Base-by-base conservation (phyloP, 1,140 invertebrate genomes). In the Cyrtorhinus lividipennis region DNA sequence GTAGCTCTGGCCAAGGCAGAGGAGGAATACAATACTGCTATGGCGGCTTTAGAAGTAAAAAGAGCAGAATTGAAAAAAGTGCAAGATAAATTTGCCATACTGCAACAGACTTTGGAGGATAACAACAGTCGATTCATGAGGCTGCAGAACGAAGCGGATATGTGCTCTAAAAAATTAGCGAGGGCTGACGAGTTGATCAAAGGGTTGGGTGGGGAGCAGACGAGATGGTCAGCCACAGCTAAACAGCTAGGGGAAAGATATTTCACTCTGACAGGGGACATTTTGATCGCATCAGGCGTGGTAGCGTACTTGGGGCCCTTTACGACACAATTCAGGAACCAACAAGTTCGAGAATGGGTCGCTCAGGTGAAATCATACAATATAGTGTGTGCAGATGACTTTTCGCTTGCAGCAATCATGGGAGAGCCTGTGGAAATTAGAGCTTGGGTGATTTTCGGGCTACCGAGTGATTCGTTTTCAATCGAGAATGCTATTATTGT, bases 401-500 rank as follows among this genome's bases (percentile, higher is more conserved):
- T 92, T 76, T 81, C 86, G 71, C 73, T 91, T 24, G 84, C 80
- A 30, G 80, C 82, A 15, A 80, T 86, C 22, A 75, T 96, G 0
- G 92, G 92, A 1, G 85, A 95, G 69, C 82, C 90, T 1, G 88
- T 96, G n/a, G 78, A 83, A 58, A 90, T 92, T 61, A 81, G 88
- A 70, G 82, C 87, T 53, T 96, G 93, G 93, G 94, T 91, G 68
- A 93, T 95, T 59, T 83, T 82, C 66, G 92, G 92, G 0, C 71
- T 97, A 46, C 92, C 93, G 0, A 84, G 81, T 22, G 93, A 96
- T 72, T 80, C 81, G 23, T 96, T 94, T 73, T 95, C 91, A 20
- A 79, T 93, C 59, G 92, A 96, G 67, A 96, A 95, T 72, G 92
- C 84, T 58, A 92, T 96, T 67, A 95, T 96, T 70, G 84, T 90